A percentile compares a stretch with the other conserved stretches of the same genome.
Evolutionary conservation across 2,888 invertebrate species (phyloP).

Genomic region (Tolmerus cingulatus): DNA sequence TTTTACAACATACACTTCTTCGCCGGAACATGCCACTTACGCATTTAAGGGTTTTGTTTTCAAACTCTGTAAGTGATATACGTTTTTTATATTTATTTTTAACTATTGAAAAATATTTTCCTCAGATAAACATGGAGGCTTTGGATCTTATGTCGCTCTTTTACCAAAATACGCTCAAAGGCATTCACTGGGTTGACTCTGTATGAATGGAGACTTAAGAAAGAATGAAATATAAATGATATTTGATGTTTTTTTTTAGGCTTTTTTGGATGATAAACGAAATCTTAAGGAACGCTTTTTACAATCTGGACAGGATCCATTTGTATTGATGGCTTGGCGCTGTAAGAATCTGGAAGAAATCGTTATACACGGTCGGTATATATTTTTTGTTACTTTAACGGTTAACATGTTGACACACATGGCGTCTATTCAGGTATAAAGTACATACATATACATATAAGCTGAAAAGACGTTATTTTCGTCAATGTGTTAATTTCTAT

Average conservation of each 20-base stretch:
- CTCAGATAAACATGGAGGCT: slow-evolving; percentile 60
- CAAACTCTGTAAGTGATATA: slow-evolving; percentile 66
- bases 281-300: slow-evolving; percentile 57
- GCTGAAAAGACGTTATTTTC: no score
- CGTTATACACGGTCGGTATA: slow-evolving; percentile 64
- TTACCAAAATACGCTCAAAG: slow-evolving; percentile 59
- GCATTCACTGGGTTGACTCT: slow-evolving; percentile 62
- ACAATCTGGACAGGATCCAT: slow-evolving; percentile 63
- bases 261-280: slow-evolving; percentile 58
- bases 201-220: slow-evolving; percentile 48
- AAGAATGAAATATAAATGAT: neutral
- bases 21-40: slow-evolving; percentile 76
- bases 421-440: no score
- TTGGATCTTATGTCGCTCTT: slow-evolving; percentile 60
- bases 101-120: neutral
- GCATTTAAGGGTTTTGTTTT: slow-evolving; percentile 77
- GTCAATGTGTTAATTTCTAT: no score
- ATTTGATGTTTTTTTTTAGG: slow-evolving; percentile 48
- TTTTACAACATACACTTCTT: slow-evolving; percentile 70
- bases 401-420: neutral
- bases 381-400: neutral
- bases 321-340: slow-evolving; percentile 71
- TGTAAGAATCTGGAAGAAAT: slow-evolving; percentile 67
- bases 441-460: no score
- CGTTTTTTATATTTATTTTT: slow-evolving; percentile 50